Conservation (phyloP, 1,140 invertebrate genomes). For the Apis cerana region DNA sequence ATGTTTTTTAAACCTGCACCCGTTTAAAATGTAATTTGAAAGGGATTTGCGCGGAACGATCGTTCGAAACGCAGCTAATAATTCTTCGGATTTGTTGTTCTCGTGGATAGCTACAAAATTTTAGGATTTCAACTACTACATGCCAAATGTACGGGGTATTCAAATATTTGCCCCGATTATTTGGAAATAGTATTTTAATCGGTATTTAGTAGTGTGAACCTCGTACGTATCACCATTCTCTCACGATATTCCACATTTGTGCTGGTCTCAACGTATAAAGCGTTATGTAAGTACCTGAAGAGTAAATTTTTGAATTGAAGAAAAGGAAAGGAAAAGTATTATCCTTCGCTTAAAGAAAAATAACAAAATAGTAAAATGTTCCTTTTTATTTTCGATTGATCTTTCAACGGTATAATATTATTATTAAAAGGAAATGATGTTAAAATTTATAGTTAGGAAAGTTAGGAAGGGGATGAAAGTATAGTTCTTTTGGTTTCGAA, state of each 20-base stretch:
- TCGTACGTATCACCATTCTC: neutral
- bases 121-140: neutral
- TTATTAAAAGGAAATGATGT: too few species aligned
- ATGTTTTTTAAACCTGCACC: constrained; percentile 13
- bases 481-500: too few species aligned
- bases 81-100: constrained; percentile 14
- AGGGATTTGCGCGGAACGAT: neutral
- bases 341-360: too few species aligned
- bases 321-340: too few species aligned
- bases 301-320: neutral
- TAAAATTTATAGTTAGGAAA: too few species aligned
- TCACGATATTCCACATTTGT: neutral
- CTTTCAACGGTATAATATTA: too few species aligned
- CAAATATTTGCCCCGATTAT: neutral
- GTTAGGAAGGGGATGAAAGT: too few species aligned
- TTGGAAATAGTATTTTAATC: neutral
- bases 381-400: too few species aligned
- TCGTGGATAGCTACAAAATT: neutral
- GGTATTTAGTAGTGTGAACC: neutral
- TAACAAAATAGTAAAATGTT: too few species aligned
- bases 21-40: constrained; percentile 23
- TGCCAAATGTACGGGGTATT: neutral
- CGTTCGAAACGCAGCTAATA: neutral
- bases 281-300: neutral
- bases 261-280: neutral